Conservation (phyloP, 1,140 invertebrate genomes). For the Drosophila triauraria region DNA sequence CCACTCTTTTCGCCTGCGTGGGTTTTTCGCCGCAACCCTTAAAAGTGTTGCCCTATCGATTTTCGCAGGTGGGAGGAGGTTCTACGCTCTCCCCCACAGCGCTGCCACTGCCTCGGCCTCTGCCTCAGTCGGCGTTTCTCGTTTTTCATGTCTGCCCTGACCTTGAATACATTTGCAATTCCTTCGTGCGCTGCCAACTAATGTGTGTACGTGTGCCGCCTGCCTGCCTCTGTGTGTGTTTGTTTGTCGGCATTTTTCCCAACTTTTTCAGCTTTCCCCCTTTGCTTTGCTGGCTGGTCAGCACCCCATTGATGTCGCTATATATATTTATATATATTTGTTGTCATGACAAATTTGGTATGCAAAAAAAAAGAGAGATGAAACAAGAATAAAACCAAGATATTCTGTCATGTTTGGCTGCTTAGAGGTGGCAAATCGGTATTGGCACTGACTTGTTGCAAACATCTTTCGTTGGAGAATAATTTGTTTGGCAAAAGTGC, state of each 20-base stretch:
- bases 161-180: constrained; percentile 80
- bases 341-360: constrained; percentile 43
- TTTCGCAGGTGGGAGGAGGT: constrained; percentile 38
- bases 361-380: constrained; percentile 17
- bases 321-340: constrained; percentile 12
- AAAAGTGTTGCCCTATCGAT: constrained; percentile 82
- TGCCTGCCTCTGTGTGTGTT: constrained; percentile 17
- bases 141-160: constrained; percentile 70
- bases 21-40: constrained; percentile 80
- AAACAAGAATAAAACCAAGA: constrained; percentile 11
- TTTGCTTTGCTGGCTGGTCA: constrained; percentile 23
- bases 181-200: constrained; percentile 66
- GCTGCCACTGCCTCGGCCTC: constrained; percentile 15
- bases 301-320: constrained; percentile 26
- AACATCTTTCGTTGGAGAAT: constrained; percentile 37
- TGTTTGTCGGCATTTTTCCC: constrained; percentile 53
- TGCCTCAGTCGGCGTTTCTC: constrained; percentile 60
- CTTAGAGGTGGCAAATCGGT: constrained; percentile 64
- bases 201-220: constrained; percentile 26
- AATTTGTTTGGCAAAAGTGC: constrained; percentile 37
- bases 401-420: constrained; percentile 55
- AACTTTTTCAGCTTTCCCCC: constrained; percentile 34
- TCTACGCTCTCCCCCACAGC: constrained; percentile 4
- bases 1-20: constrained; percentile 32
- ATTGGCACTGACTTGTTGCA: constrained; percentile 60